A percentile compares a stretch with the other conserved stretches of the same genome.
phyloP scores from a whole-genome alignment of 2,888 invertebrate species.

The Leptogaster cylindrica region DNA sequence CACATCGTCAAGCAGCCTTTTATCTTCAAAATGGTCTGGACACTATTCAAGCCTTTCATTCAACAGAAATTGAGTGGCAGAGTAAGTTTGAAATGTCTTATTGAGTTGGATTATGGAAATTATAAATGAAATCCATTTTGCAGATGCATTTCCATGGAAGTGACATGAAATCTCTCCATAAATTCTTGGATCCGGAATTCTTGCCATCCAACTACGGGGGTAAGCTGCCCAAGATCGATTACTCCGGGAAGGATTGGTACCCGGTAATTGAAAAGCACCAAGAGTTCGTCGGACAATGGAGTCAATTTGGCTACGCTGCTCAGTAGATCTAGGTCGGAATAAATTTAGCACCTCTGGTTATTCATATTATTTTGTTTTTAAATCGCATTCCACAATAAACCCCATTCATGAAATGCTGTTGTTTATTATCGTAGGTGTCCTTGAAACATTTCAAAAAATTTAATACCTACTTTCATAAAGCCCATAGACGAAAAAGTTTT shows the following conservation, averaged over 20 bases:
- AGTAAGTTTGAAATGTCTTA: conserved; percentile 63
- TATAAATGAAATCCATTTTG: conserved; percentile 50
- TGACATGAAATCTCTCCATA: conserved; percentile 79
- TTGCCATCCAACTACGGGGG: conserved; percentile 82
- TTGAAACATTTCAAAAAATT: no score
- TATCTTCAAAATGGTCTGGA: conserved; percentile 84
- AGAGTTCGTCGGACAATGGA: conserved; percentile 73
- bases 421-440: no score
- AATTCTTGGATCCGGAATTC: conserved; percentile 71
- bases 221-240: conserved; percentile 74
- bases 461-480: no score
- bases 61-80: conserved; percentile 77
- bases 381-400: no score
- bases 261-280: conserved; percentile 70
- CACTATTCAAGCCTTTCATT: conserved; percentile 83
- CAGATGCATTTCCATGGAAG: conserved; percentile 84
- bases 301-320: conserved; percentile 67
- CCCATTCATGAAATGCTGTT: no score
- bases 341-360: no score
- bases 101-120: not conserved
- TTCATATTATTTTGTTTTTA: no score
- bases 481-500: no score
- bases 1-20: conserved; percentile 86
- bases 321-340: no score
- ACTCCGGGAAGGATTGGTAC: conserved; percentile 79